Conservation (phyloP, 1,140 invertebrate species). For the Drosophila suzukii region DNA sequence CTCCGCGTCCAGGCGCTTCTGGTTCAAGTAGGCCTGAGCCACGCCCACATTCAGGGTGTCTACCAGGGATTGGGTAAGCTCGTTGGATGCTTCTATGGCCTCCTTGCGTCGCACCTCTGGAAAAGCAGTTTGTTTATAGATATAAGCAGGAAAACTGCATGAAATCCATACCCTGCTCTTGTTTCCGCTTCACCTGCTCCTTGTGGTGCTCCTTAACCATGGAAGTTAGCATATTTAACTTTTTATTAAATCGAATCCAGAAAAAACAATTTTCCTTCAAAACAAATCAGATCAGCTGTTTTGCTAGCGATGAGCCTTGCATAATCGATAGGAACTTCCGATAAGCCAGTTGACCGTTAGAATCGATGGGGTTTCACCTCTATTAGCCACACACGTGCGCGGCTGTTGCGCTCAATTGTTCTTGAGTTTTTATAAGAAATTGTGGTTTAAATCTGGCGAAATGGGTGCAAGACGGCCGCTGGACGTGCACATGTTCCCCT, state of each 20-base stretch:
- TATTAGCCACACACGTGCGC: conserved; percentile 40
- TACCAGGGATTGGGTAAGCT: conserved; percentile 96
- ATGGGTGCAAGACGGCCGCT: conserved; percentile 57
- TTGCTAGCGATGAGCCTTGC: not conserved
- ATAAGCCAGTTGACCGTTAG: not conserved
- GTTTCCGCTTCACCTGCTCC: conserved; percentile 91
- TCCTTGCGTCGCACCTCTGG: conserved; percentile 90
- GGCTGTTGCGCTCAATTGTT: conserved; percentile 10
- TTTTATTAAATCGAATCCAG: not conserved
- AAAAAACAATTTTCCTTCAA: conserved; percentile 20
- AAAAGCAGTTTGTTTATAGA: not conserved
- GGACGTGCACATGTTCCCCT: conserved; percentile 71
- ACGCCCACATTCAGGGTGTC: conserved; percentile 99
- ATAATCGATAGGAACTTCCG: not conserved
- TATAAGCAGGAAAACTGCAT: not conserved
- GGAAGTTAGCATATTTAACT: conserved; percentile 90
- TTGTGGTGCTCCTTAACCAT: conserved; percentile 95
- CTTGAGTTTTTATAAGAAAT: conserved; percentile 20
- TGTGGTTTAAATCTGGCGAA: conserved; percentile 14
- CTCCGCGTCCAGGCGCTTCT: conserved; percentile 98
- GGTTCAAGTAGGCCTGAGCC: conserved; percentile 98
- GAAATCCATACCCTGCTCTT: conserved; percentile 90
- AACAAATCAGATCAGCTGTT: conserved; percentile 32
- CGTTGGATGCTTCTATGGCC: conserved; percentile 95
- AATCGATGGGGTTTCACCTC: not conserved